Base-by-base conservation (phyloP, 1,140 invertebrate genomes). In the Zeugodacus cucurbitae region DNA sequence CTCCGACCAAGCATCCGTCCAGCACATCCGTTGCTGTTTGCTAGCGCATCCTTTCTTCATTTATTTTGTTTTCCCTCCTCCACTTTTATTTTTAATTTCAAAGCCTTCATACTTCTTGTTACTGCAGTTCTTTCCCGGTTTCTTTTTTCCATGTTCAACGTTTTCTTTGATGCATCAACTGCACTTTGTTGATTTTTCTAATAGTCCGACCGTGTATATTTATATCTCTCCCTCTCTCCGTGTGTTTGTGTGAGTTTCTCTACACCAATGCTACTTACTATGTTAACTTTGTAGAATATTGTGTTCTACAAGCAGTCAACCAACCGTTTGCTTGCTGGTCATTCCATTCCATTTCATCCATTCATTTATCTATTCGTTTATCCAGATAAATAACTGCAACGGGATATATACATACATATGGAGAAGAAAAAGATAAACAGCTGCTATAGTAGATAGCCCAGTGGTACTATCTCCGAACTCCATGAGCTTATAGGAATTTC, bases 321-420 rank as follows among this genome's bases (percentile, higher is more conserved):
- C 41, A 82, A 82, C 41, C 44, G 74, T 10, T 82, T 48, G 41
- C 74, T 82, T 82, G 41, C 26, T 82, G 74, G 74, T 37, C 74
- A 82, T 82, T 82, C 74, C 74, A 82, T 82, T 82, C 26, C 74
- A 82, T 82, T 82, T 82, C 74, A 82, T 82, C 26, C 41, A 82
- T 82, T 54, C n/a, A 48, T 82, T 82, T 41, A 54, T 41, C 10
- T 22, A 48, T 70, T 26, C 67, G 3, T 48, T 34, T 82, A 82
- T 82, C 41, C 41, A 48, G 26, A 22, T 82, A 82, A 48, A 82
- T 44, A 82, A 82, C 44, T 82, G 74, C 48, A 82, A 32, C 26
- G 1, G 29, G 74, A 48, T 54, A 37, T 20, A 62, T n/a, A 62
- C 1, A 62, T 62, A 62, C 3, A 59, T n/a, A n/a, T n/a, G n/a